Evolutionary conservation across 2,797 vertebrate genomes (phyloP).

Genomic region (Psittacula echo): DNA sequence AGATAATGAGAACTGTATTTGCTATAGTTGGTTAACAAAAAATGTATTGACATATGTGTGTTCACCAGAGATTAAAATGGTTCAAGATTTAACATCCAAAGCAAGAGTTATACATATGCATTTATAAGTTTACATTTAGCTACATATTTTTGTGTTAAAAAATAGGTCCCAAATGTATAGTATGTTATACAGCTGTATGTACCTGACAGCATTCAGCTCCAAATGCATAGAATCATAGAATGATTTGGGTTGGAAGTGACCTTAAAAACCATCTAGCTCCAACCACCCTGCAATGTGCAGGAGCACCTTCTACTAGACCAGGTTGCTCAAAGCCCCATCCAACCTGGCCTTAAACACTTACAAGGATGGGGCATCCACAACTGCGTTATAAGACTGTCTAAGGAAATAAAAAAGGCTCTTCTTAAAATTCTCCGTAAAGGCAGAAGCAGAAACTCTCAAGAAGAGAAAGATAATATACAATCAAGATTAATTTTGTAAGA

Average conservation of each 20-base stretch:
- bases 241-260: too few species aligned
- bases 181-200: neutral
- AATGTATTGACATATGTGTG: neutral
- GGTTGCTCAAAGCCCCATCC: too few species aligned
- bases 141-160: neutral
- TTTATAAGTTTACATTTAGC: neutral
- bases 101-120: neutral
- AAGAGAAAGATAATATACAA: neutral
- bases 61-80: neutral
- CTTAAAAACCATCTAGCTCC: too few species aligned
- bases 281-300: too few species aligned
- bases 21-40: neutral
- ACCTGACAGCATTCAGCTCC: neutral
- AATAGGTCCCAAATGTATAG: neutral
- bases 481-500: neutral
- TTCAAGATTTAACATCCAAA: neutral
- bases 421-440: neutral
- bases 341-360: too few species aligned
- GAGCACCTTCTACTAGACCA: too few species aligned
- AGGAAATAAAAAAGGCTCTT: neutral
- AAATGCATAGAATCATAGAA: neutral
- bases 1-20: neutral
- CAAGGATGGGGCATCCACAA: neutral
- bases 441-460: neutral
- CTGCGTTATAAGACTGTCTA: neutral